These are phyloP conservation scores for Callithrix jacchus DNA, from an alignment of 2,113 vertebrate genomes.

Conservation along the genomic window DNA sequence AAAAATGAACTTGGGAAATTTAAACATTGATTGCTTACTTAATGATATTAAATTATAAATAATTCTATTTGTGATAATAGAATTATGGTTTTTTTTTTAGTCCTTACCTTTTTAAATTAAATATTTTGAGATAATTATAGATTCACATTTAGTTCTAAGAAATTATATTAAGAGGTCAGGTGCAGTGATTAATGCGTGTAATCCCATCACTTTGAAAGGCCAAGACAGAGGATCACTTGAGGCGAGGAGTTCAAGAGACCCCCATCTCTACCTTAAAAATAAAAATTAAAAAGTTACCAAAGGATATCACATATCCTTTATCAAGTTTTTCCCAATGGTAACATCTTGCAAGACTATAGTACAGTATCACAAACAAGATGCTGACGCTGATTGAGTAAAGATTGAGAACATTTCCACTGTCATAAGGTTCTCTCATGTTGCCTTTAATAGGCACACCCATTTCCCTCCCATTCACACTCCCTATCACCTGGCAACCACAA, in stretches of 20 bases:
- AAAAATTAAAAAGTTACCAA: not conserved
- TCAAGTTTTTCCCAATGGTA: not conserved
- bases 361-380: not conserved
- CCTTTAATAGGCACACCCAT: not conserved
- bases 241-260: too few species aligned
- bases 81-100: constrained; percentile 11
- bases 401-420: not conserved
- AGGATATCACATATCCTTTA: not conserved
- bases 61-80: constrained; percentile 25
- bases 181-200: too few species aligned
- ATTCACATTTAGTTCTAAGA: constrained; percentile 14
- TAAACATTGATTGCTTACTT: constrained; percentile 24
- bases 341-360: not conserved
- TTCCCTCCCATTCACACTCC: not conserved
- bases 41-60: not conserved
- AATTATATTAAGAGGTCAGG: not conserved
- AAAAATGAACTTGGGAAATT: not conserved
- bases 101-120: not conserved
- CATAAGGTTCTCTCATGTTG: too few species aligned
- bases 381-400: not conserved
- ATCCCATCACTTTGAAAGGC: too few species aligned
- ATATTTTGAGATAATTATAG: not conserved
- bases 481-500: not conserved
- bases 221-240: too few species aligned
- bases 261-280: too few species aligned